Evolutionary conservation across 2,113 vertebrate genomes (phyloP).

Genomic region (Nipponia nippon): DNA sequence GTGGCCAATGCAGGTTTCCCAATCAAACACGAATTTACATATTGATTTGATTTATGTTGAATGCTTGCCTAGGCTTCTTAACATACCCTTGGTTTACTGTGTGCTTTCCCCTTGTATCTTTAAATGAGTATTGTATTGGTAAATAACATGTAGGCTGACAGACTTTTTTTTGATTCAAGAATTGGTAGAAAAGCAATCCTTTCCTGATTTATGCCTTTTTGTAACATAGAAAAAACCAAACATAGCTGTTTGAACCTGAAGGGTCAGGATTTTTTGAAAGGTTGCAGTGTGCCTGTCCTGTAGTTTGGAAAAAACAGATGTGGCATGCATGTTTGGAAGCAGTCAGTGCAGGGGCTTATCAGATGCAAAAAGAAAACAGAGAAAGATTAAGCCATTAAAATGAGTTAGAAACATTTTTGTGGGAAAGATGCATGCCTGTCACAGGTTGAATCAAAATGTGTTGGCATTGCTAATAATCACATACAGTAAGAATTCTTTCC

Average conservation of each 20-base stretch:
- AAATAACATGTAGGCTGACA: not conserved
- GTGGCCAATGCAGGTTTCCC: not conserved
- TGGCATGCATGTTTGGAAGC: not conserved
- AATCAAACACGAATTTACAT: constrained; percentile 5
- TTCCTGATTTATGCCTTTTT: not conserved
- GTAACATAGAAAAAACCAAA: not conserved
- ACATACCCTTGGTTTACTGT: not conserved
- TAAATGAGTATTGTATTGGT: not conserved
- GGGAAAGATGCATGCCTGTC: not conserved
- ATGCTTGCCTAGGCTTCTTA: not conserved
- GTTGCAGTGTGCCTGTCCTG: not conserved
- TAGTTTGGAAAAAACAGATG: not conserved
- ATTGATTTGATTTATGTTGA: constrained; percentile 45
- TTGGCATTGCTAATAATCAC: not conserved
- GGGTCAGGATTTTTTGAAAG: not conserved
- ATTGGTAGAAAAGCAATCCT: not conserved
- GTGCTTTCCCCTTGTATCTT: not conserved
- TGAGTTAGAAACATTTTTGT: not conserved
- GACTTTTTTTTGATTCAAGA: not conserved
- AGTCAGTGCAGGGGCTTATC: not conserved
- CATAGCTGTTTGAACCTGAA: not conserved
- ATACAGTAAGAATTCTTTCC: not conserved
- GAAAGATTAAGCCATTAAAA: not conserved
- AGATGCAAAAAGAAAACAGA: not conserved
- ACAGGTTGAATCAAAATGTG: not conserved